Conservation (phyloP, 2,888 invertebrate genomes). For the Epinotia demarniana region DNA sequence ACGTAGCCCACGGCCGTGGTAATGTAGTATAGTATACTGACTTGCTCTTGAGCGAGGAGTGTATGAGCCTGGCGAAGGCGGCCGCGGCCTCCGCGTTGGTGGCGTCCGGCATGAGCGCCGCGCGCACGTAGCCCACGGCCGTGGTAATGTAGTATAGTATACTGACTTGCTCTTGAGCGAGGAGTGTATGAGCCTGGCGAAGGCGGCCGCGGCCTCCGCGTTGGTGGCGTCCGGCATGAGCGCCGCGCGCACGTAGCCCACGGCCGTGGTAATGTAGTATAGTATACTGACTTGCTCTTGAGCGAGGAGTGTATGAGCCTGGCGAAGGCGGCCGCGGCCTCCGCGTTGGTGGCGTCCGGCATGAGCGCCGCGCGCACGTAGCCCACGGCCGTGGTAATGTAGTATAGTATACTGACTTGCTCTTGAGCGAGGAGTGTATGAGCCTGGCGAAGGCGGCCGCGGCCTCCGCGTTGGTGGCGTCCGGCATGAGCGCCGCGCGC, state of each 20-base stretch:
- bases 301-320: conserved; percentile 97
- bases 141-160: no score
- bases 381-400: conserved; percentile 58
- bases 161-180: conserved; percentile 89
- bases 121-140: conserved; percentile 95
- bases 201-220: conserved; percentile 98
- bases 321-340: conserved; percentile 98
- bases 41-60: conserved; percentile 88
- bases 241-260: conserved; percentile 95
- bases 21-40: no score
- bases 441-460: conserved; percentile 97
- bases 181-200: conserved; percentile 97
- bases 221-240: conserved; percentile 95
- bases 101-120: conserved; percentile 93
- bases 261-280: no score
- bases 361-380: conserved; percentile 96
- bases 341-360: conserved; percentile 95
- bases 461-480: conserved; percentile 96
- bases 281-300: conserved; percentile 62
- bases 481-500: conserved; percentile 94
- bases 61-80: conserved; percentile 97
- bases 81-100: conserved; percentile 98
- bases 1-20: no score
- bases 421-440: conserved; percentile 96
- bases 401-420: conserved; percentile 67